Evolutionary conservation across 2,888 invertebrate species (phyloP).

Genomic region (Epinotia ramella): DNA sequence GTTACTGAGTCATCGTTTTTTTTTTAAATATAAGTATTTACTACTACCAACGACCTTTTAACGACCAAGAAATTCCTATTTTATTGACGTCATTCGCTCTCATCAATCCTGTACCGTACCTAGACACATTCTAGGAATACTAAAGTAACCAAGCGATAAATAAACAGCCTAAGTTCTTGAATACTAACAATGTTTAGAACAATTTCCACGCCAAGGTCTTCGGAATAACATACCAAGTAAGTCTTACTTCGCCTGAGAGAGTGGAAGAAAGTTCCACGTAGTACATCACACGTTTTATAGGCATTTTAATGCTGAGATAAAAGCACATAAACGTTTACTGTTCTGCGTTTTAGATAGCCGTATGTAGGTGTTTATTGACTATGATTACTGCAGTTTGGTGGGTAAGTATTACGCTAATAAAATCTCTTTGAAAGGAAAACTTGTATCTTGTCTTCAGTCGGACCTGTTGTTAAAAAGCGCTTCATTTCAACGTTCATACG

Average conservation of each 20-base stretch:
- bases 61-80: not conserved
- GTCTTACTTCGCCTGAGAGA: slow-evolving; percentile 33
- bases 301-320: slow-evolving; percentile 26
- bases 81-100: slow-evolving; percentile 1
- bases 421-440: not conserved
- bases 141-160: slow-evolving; percentile 10
- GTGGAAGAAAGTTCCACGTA: slow-evolving; percentile 36
- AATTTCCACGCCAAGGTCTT: slow-evolving; percentile 28
- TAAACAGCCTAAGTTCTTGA: slow-evolving; percentile 33
- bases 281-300: slow-evolving; percentile 32
- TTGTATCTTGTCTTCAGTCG: not conserved
- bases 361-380: slow-evolving; percentile 14
- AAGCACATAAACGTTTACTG: slow-evolving; percentile 20
- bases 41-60: too few relatives aligned
- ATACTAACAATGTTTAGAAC: slow-evolving; percentile 35
- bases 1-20: too few relatives aligned
- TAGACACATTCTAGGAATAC: slow-evolving; percentile 24
- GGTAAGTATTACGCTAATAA: not conserved
- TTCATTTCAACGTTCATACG: not conserved
- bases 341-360: slow-evolving; percentile 14
- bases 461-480: not conserved
- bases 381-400: not conserved
- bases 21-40: too few relatives aligned
- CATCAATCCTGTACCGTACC: not conserved
- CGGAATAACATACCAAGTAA: slow-evolving; percentile 22